Percentiles rank a stretch among this genome's conserved stretches.
Evolutionary conservation across 2,113 vertebrate genomes (phyloP).

Genomic region (Daphoenositta chrysoptera): DNA sequence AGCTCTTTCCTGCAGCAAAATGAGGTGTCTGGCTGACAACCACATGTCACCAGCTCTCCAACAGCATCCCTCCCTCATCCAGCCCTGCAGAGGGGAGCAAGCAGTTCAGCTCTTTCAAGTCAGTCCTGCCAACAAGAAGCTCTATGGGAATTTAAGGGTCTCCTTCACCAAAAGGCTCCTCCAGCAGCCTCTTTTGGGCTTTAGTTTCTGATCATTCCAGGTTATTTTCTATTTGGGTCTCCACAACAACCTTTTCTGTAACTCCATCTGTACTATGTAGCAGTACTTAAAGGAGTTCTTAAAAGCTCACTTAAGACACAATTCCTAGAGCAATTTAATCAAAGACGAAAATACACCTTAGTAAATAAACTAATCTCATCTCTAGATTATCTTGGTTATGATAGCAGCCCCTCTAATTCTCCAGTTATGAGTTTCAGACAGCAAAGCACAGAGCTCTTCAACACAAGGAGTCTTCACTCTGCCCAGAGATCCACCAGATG

Average conservation of each 20-base stretch:
- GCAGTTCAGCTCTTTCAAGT: not conserved
- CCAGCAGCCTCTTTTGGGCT: not conserved
- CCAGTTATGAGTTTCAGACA: not conserved
- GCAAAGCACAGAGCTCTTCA: not conserved
- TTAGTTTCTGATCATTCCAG: not conserved
- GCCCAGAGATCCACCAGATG: not conserved
- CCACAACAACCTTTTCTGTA: not conserved
- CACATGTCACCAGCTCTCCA: accelerated
- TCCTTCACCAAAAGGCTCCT: not conserved
- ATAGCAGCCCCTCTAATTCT: not conserved
- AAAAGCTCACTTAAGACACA: not conserved
- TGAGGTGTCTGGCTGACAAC: not conserved
- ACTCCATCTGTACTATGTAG: not conserved
- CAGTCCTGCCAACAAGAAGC: not conserved
- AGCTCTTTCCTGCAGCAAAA: not conserved
- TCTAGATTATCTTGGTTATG: not conserved
- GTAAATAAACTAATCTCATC: not conserved
- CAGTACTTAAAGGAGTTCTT: not conserved
- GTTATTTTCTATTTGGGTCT: not conserved
- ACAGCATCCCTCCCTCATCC: not conserved
- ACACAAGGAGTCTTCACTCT: not conserved
- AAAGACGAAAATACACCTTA: not conserved
- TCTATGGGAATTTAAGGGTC: not conserved
- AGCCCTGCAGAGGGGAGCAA: not conserved
- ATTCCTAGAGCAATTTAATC: not conserved